Percentiles rank a stretch among this genome's conserved stretches.
Conservation (phyloP, 2,797 vertebrate species). For the Hemitrygon akajei region DNA sequence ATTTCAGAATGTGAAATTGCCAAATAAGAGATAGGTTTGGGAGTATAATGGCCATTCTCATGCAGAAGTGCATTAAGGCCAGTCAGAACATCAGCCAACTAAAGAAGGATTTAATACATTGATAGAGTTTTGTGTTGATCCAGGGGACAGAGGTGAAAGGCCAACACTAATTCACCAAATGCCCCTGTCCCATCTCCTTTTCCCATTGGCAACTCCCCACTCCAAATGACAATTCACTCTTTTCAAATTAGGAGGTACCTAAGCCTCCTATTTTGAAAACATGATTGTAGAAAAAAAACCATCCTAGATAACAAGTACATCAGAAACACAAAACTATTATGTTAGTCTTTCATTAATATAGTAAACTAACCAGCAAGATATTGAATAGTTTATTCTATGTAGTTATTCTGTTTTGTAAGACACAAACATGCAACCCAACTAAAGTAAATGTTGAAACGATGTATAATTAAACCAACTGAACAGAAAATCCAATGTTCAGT, state of each 20-base stretch:
- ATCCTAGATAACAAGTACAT: not conserved
- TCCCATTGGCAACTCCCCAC: too few relatives aligned
- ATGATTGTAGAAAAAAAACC: too few relatives aligned
- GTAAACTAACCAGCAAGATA: not conserved
- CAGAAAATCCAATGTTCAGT: not conserved
- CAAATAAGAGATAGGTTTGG: not conserved
- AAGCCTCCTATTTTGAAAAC: not conserved
- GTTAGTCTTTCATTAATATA: not conserved
- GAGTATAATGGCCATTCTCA: not conserved
- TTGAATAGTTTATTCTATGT: constrained; percentile 2
- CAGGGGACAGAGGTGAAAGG: not conserved
- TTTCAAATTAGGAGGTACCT: not conserved
- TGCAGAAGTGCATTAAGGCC: not conserved
- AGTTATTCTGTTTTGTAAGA: not conserved
- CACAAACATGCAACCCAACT: not conserved
- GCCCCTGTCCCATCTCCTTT: not conserved
- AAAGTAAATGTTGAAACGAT: not conserved
- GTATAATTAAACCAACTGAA: not conserved
- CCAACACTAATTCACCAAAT: not conserved
- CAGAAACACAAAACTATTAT: not conserved
- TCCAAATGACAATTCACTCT: not conserved
- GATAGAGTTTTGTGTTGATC: not conserved
- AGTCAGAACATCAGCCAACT: not conserved
- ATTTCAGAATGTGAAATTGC: not conserved
- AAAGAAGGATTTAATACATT: not conserved